Conservation (phyloP, 23 tunicate species). For the Clavelina lepadiformis region DNA sequence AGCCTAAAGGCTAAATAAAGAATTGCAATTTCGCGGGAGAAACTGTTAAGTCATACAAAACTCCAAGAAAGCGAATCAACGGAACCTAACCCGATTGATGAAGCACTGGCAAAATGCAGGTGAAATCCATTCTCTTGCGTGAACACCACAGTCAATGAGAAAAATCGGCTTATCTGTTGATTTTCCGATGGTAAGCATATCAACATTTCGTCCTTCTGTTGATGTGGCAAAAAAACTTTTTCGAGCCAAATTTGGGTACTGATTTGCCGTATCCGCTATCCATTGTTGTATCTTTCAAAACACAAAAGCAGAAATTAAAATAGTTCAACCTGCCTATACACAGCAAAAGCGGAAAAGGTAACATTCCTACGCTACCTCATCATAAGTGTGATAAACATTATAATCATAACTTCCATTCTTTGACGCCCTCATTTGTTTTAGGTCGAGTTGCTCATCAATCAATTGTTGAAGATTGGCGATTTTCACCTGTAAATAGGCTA, state of each 20-base stretch:
- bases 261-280: constrained; percentile 22
- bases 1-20: too few relatives aligned
- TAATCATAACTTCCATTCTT: constrained; percentile 35
- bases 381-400: constrained; percentile 68
- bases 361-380: constrained; percentile 51
- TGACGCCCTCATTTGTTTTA: neutral
- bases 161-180: constrained; percentile 39
- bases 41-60: too few relatives aligned
- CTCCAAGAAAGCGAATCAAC: neutral
- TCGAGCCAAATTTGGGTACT: constrained; percentile 13
- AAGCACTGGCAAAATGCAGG: constrained; percentile 74
- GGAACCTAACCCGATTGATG: constrained; percentile 22
- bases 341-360: too few relatives aligned
- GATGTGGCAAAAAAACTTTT: constrained; percentile 13
- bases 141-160: constrained; percentile 66
- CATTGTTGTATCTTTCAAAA: constrained; percentile 30
- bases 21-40: too few relatives aligned
- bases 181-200: constrained; percentile 24
- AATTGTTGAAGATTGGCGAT: constrained; percentile 45
- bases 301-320: neutral
- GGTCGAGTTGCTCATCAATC: constrained; percentile 37
- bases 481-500: constrained; percentile 21
- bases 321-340: neutral
- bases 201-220: constrained; percentile 26
- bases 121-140: constrained; percentile 81